phyloP scores from a whole-genome alignment of 2,797 vertebrate genomes.

The Pseudochirops cupreus region DNA sequence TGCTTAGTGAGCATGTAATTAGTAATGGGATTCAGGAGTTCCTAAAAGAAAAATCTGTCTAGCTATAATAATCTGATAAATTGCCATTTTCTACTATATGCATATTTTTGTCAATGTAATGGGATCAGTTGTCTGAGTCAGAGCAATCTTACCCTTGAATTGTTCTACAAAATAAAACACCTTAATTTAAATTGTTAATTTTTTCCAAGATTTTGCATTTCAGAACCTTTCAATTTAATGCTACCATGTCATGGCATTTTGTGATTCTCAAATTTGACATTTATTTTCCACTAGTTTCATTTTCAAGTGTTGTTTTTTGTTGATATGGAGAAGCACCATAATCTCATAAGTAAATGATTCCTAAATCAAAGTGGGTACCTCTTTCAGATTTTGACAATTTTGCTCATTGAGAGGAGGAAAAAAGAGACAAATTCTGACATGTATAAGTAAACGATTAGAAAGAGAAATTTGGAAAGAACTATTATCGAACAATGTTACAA shows the following conservation, averaged over 20 bases:
- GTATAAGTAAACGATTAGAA: neutral
- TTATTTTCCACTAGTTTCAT: constrained; percentile 32
- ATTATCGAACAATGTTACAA: neutral
- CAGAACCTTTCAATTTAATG: neutral
- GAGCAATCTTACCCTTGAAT: neutral
- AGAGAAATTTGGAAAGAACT: neutral
- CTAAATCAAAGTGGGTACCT: constrained; percentile 22
- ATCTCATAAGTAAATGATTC: neutral
- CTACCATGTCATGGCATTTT: constrained; percentile 29
- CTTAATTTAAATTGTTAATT: neutral
- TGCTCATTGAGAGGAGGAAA: neutral
- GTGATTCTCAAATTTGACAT: constrained; percentile 20
- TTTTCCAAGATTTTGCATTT: constrained; percentile 1
- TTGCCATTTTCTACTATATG: constrained; percentile 21
- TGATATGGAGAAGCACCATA: constrained; percentile 2
- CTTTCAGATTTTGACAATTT: neutral
- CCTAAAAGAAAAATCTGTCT: constrained; percentile 14
- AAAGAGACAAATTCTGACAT: neutral
- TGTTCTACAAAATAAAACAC: neutral
- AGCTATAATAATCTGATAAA: constrained; percentile 12
- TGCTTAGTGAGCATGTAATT: neutral
- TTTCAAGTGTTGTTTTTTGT: constrained; percentile 9
- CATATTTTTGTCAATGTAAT: constrained; percentile 40
- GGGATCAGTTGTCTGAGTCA: neutral
- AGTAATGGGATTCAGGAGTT: neutral